A percentile compares a stretch with the other conserved stretches of the same genome.
Evolutionary conservation across 2,888 invertebrate species (phyloP).

Genomic region (Lingula anatina): DNA sequence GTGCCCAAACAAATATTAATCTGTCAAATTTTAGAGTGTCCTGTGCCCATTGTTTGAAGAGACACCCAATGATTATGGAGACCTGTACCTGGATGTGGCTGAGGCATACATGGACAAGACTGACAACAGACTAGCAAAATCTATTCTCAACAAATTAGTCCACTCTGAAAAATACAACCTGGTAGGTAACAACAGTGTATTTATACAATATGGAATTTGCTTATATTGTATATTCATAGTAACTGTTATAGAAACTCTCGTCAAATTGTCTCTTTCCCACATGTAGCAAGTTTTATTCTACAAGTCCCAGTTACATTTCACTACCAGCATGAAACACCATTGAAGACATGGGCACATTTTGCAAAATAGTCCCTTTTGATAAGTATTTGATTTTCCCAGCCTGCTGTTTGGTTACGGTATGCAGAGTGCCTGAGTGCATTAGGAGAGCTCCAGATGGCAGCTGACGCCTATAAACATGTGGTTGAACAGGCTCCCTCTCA

Average conservation of each 20-base stretch:
- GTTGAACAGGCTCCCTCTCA: constrained; percentile 80
- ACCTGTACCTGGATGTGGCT: constrained; percentile 83
- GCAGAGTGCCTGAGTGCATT: constrained; percentile 79
- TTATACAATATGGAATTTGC: too few relatives aligned
- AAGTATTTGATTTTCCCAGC: constrained; percentile 47
- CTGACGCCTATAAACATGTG: constrained; percentile 71
- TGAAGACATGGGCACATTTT: neutral
- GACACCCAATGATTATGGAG: constrained; percentile 75
- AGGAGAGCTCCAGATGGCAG: constrained; percentile 68
- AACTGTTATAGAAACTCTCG: neutral
- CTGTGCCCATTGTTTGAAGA: constrained; percentile 49
- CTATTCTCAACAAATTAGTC: constrained; percentile 69
- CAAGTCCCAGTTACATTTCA: too few relatives aligned
- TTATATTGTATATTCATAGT: neutral
- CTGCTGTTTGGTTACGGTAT: constrained; percentile 89
- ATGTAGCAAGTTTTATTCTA: too few relatives aligned
- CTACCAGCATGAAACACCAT: too few relatives aligned
- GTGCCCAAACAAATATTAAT: neutral
- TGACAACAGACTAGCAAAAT: constrained; percentile 67
- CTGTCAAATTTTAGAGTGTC: constrained; percentile 47
- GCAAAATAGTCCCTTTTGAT: neutral
- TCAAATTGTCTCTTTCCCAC: too few relatives aligned
- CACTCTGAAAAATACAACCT: constrained; percentile 70
- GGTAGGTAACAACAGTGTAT: constrained; percentile 23
- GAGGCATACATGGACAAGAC: constrained; percentile 79